phyloP scores from a whole-genome alignment of 64 coral and sea anemone genomes.

The Trachythela sp. region DNA sequence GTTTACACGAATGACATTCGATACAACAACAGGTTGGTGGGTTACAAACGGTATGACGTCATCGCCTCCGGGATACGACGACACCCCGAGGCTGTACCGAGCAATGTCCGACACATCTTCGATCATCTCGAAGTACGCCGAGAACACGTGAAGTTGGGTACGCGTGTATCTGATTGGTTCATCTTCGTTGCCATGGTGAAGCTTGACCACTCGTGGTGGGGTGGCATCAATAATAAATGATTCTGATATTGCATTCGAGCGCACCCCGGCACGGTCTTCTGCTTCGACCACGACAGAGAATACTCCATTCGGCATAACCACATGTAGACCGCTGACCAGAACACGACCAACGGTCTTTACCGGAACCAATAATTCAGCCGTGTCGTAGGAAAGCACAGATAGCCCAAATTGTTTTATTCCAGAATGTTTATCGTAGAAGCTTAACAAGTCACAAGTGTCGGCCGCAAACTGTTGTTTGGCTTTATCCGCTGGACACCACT shows the following conservation, averaged over 20 bases:
- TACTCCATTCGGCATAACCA: conserved; percentile 67
- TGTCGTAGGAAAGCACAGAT: conserved; percentile 65
- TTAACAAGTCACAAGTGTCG: conserved; percentile 41
- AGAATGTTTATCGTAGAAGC: conserved; percentile 76
- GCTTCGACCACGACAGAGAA: conserved; percentile 82
- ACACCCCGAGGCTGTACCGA: conserved; percentile 68
- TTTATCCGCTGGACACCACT: conserved; percentile 80
- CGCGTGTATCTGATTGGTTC: conserved; percentile 26
- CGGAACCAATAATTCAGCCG: conserved; percentile 42
- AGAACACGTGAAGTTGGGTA: conserved; percentile 27
- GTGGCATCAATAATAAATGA: conserved; percentile 95
- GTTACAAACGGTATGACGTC: conserved; percentile 64
- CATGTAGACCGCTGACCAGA: conserved; percentile 58
- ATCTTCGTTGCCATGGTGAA: conserved; percentile 72
- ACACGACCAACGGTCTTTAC: conserved; percentile 57
- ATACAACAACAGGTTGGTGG: conserved; percentile 11
- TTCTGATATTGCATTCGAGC: conserved; percentile 51
- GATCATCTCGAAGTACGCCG: conserved; percentile 72
- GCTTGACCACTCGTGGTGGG: conserved; percentile 47
- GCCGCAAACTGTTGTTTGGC: not conserved
- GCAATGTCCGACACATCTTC: conserved; percentile 69
- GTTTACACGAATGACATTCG: conserved; percentile 46
- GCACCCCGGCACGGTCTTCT: conserved; percentile 70
- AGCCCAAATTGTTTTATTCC: conserved; percentile 72
- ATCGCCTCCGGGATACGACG: conserved; percentile 80